Evolutionary conservation across 2,888 invertebrate genomes (phyloP), one percentile per base, ranked within the genome.

Genomic region (Agonopterix heracliana): DNA sequence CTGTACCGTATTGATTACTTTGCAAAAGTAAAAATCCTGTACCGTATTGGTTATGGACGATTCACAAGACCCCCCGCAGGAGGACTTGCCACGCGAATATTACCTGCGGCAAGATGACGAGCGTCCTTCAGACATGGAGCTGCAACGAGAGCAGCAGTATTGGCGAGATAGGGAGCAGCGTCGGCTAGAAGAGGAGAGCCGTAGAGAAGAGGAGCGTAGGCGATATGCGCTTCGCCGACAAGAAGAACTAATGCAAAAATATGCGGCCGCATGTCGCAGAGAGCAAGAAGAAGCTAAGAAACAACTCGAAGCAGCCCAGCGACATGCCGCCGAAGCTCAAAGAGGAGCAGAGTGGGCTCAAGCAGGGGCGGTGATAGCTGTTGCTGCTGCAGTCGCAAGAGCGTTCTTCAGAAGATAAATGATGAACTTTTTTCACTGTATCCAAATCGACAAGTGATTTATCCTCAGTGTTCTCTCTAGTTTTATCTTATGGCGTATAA

Each of bases 311-410:
- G 43, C 10, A 49, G 49, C 45, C 49, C 8, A 49, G 49, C 49
- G 46, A 26, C 46, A 49, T 45, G 49, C 43, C 43, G 46, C 36
- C 45, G 49, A 49, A 45, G 49, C 49, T 49, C 49, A 43, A 49
- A 49, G 12, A 49, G 46, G 34, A 49, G 49, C 26, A 5, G 5
- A 26, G 7, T 26, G 26, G 26, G 26, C 26, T 26, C 26, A 26
- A 26, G 26, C 26, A 26, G 26, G 5, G 7, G 26, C 26, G 26
- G 26, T 26, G 7, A 7, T 26, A 26, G 26, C 26, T 26, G 7
- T 26, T 7, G 26, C 7, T 5, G 26, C 26, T 26, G 26, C 26
- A 26, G 26, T 26, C 7, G 26, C 26, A 1, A 26, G 26, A 26
- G 7, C 26, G 7, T 26, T 26, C 26, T 26, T 26, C 26, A 26